These are phyloP conservation scores for Mormyrus proboscirostris DNA, from an alignment of 2,797 vertebrate genomes.

Conservation along the genomic window DNA sequence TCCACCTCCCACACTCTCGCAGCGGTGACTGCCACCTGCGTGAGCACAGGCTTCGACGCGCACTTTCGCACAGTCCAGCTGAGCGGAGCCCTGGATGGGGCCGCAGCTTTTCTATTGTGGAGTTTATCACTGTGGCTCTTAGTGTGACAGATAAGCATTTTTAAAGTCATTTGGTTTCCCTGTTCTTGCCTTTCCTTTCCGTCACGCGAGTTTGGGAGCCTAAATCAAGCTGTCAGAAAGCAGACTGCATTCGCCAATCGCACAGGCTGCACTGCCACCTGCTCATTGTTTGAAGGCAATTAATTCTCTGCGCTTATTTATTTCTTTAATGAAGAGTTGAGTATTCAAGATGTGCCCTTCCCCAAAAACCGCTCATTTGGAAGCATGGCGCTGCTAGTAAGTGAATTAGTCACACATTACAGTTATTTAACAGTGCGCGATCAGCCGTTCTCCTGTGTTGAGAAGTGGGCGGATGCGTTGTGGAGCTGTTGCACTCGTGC, in stretches of 20 bases:
- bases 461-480: slow-evolving; percentile 20
- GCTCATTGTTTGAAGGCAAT: slow-evolving; percentile 52
- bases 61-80: slow-evolving; percentile 18
- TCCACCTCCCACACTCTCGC: slow-evolving; percentile 25
- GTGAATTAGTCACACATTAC: slow-evolving; percentile 20
- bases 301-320: slow-evolving; percentile 53
- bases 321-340: slow-evolving; percentile 42
- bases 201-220: slow-evolving; percentile 45
- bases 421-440: slow-evolving; percentile 23
- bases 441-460: neutral
- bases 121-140: slow-evolving; percentile 40
- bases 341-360: slow-evolving; percentile 39
- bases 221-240: slow-evolving; percentile 63
- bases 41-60: neutral
- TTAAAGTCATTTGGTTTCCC: slow-evolving; percentile 41
- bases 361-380: slow-evolving; percentile 15
- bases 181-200: slow-evolving; percentile 18
- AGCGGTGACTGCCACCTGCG: slow-evolving; percentile 20
- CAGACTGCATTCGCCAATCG: slow-evolving; percentile 56
- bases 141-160: slow-evolving; percentile 45
- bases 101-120: slow-evolving; percentile 29
- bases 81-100: slow-evolving; percentile 23
- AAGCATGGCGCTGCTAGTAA: slow-evolving; percentile 13
- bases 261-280: slow-evolving; percentile 61
- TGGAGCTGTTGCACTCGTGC: slow-evolving; percentile 43